Percentiles rank a stretch among this genome's conserved stretches.
These are phyloP conservation scores for Thomomys bottae DNA, from an alignment of 2,113 vertebrate genomes.

Conservation along the genomic window DNA sequence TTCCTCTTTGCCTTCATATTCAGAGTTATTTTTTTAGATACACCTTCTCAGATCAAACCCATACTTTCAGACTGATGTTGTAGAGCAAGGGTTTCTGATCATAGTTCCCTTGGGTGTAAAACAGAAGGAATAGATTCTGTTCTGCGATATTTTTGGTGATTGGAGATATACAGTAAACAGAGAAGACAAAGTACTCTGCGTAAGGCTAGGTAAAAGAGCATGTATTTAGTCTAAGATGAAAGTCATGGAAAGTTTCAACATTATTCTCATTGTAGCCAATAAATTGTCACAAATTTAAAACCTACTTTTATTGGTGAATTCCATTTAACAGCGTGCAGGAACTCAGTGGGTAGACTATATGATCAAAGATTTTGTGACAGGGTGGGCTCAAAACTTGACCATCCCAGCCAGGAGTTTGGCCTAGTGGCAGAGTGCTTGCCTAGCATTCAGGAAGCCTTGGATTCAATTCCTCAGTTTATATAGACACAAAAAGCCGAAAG, in stretches of 20 bases:
- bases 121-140: background rate
- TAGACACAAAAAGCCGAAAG: too few relatives aligned
- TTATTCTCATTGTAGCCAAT: background rate
- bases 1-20: background rate
- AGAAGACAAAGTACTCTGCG: background rate
- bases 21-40: background rate
- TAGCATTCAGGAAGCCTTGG: too few relatives aligned
- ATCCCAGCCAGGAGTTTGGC: too few relatives aligned
- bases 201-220: background rate
- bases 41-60: background rate
- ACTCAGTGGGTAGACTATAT: background rate
- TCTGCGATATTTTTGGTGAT: background rate
- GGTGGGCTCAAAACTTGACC: background rate
- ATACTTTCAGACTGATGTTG: fast-evolving
- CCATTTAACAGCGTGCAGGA: background rate
- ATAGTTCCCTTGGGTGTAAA: background rate
- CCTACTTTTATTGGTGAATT: background rate
- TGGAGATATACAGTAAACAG: background rate
- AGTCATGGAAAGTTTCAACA: too few relatives aligned
- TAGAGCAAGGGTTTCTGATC: background rate
- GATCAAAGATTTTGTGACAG: background rate
- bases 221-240: background rate
- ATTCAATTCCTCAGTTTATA: too few relatives aligned
- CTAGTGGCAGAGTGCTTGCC: too few relatives aligned
- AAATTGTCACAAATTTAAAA: background rate